Base-by-base conservation (phyloP, 2,113 vertebrate species). In the Chinchilla lanigera region DNA sequence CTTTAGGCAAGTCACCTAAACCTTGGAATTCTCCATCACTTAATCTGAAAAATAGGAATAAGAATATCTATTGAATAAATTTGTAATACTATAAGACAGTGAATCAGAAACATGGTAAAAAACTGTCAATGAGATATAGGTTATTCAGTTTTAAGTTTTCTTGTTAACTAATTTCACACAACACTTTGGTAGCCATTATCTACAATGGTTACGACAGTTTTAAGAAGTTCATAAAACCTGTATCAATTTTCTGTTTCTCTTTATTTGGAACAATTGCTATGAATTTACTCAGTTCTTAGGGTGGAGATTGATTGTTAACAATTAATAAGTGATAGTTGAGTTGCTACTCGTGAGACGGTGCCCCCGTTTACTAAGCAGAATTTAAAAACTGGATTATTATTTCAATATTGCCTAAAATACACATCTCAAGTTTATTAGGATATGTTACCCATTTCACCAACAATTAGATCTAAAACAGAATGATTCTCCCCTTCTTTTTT, bases 321-420 rank as follows among this genome's bases (percentile, higher is more conserved):
- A 77, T n/a, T 2, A 67, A 12, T 38, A 47, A 86, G 38, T 65
- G 30, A 85, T n/a, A 54, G 3, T 12, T 89, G n/a, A 38, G 38
- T 12, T 69, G n/a, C 24, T 69, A 60, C 26, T 41, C 7, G 26
- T n/a, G 19, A 6, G 50, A 89, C 4, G 3, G 0, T 61, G 7
- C 19, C n/a, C 17, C 4, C n/a, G 65, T 24, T 67, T 81, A 85
- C 69, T 89, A 54, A 20, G 24, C 19, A 33, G 28, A 78, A 24
- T 63, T 89, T 50, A n/a, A 92, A 88, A 86, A 61, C 7, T 61
- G 5, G 9, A 52, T 80, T 94, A 58, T 92, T 10, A 1, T 85
- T 95, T 84, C 17, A 84, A 28, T 63, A 78, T 54, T 93, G 33
- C 61, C 69, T 95, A 58, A 94, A 96, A 87, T 20, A 33, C 1